phyloP scores from a whole-genome alignment of 2,113 vertebrate species.

The Lichenostomus cassidix region DNA sequence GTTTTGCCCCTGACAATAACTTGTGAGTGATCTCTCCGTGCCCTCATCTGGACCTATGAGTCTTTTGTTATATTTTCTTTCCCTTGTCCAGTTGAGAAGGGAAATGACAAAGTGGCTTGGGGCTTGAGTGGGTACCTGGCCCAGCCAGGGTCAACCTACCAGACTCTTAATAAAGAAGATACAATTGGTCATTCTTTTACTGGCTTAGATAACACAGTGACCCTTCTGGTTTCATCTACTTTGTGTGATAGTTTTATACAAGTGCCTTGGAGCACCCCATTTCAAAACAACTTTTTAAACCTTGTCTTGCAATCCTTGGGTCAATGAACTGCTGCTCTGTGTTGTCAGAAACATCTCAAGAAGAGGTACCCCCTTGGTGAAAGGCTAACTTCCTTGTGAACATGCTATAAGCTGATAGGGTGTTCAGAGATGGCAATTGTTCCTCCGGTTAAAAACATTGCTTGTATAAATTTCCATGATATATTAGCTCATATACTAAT shows the following conservation, averaged over 20 bases:
- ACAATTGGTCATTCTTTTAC: background rate
- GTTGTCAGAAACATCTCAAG: background rate
- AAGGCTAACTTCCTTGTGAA: background rate
- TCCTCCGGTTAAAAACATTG: background rate
- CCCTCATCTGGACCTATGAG: fast-evolving
- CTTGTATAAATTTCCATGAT: background rate
- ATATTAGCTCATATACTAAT: background rate
- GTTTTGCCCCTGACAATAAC: background rate
- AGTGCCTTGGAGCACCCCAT: background rate
- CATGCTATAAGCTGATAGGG: background rate
- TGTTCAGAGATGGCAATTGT: background rate
- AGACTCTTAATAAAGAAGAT: background rate
- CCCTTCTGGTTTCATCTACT: background rate
- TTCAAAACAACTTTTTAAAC: background rate
- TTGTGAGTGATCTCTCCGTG: background rate
- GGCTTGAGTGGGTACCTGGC: background rate
- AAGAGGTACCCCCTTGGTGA: background rate
- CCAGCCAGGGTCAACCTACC: background rate
- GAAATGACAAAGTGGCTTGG: background rate
- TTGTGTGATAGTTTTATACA: background rate
- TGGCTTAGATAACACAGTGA: background rate
- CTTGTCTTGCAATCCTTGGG: background rate
- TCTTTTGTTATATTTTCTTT: background rate
- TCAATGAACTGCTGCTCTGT: background rate
- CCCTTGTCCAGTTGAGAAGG: background rate